These are phyloP conservation scores for Drosophila sp. DNA, from an alignment of 1,140 invertebrate species.

Conservation along the genomic window DNA sequence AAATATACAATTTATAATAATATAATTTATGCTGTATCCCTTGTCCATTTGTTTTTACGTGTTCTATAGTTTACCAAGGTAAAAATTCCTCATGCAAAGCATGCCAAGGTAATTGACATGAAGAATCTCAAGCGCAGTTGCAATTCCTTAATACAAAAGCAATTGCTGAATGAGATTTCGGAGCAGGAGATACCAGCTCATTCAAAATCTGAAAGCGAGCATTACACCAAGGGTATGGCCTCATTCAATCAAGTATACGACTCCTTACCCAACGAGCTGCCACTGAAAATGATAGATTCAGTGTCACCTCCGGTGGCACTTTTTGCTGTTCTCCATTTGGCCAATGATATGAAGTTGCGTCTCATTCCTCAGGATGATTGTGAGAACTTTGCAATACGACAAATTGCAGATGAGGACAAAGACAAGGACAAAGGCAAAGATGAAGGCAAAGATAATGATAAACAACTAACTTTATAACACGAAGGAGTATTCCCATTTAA, in stretches of 20 bases:
- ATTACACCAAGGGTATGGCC: slow-evolving; percentile 66
- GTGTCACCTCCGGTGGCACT: slow-evolving; percentile 90
- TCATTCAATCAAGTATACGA: slow-evolving; percentile 86
- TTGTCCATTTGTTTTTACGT: background rate
- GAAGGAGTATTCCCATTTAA: slow-evolving; percentile 50
- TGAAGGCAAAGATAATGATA: background rate
- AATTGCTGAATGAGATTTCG: slow-evolving; percentile 45
- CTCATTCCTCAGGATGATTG: slow-evolving; percentile 71
- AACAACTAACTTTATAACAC: slow-evolving; percentile 19
- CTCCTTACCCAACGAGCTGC: slow-evolving; percentile 86
- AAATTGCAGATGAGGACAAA: slow-evolving; percentile 55
- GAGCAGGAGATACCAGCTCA: slow-evolving; percentile 61
- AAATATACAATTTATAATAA: too few relatives aligned
- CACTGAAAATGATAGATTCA: slow-evolving; percentile 87
- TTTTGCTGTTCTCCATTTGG: slow-evolving; percentile 90
- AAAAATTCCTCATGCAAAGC: slow-evolving; percentile 88
- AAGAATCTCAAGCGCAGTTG: slow-evolving; percentile 88
- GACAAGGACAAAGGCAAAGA: too few relatives aligned
- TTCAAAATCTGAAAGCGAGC: slow-evolving; percentile 48
- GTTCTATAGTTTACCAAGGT: slow-evolving; percentile 87
- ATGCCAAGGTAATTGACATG: slow-evolving; percentile 91
- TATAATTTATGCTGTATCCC: too few relatives aligned
- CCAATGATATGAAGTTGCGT: slow-evolving; percentile 88
- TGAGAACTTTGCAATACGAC: slow-evolving; percentile 75
- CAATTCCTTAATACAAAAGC: slow-evolving; percentile 85